Percentiles rank a stretch among this genome's conserved stretches.
Evolutionary conservation across 1,140 invertebrate species (phyloP).

Genomic region (Pectinophora gossypiella): DNA sequence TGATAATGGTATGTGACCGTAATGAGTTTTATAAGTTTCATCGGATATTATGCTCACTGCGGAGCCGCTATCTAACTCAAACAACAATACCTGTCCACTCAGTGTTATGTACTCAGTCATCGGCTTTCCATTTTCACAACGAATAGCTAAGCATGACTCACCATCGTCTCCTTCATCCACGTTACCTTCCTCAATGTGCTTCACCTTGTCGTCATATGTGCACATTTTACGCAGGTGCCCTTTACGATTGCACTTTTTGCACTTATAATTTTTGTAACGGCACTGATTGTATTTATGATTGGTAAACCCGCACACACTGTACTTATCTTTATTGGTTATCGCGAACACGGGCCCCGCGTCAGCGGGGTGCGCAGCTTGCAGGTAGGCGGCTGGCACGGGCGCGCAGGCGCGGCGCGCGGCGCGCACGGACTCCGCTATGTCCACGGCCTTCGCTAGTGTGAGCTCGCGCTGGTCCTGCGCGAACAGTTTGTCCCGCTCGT

Average conservation of each 20-base stretch:
- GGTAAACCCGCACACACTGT: conserved; percentile 7
- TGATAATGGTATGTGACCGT: not conserved
- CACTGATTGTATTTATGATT: conserved; percentile 12
- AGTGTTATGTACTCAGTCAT: not conserved
- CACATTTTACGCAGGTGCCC: too few species aligned
- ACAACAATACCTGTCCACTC: not conserved
- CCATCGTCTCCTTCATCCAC: too few species aligned
- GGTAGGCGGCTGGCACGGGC: too few species aligned
- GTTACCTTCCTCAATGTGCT: too few species aligned
- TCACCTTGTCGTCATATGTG: too few species aligned
- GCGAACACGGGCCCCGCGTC: not conserved
- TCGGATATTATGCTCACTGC: not conserved
- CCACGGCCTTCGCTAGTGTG: too few species aligned
- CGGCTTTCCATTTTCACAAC: not conserved
- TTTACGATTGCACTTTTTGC: too few species aligned
- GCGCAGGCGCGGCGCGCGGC: conserved; percentile 16
- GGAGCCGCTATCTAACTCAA: not conserved
- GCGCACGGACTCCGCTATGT: conserved; percentile 22
- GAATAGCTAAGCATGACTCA: too few species aligned
- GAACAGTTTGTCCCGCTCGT: too few species aligned
- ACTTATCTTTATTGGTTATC: conserved; percentile 3
- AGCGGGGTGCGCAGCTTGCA: not conserved
- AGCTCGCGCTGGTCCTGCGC: too few species aligned
- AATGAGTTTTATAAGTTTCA: not conserved
- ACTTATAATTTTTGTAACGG: too few species aligned